These are phyloP conservation scores for Drosophila mettleri DNA, from an alignment of 2,888 invertebrate genomes.

Conservation along the genomic window DNA sequence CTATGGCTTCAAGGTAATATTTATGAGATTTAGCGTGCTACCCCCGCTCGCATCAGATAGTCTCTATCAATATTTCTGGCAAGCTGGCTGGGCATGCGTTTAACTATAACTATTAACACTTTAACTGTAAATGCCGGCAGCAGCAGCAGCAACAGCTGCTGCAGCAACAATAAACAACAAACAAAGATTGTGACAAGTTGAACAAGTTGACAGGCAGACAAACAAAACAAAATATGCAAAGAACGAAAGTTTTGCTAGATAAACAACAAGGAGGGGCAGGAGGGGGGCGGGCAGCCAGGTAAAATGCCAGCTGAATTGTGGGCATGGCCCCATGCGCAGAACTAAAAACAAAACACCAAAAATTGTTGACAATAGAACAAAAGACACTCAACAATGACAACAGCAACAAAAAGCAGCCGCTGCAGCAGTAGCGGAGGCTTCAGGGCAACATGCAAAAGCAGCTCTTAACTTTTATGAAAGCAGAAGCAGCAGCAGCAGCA, in stretches of 20 bases:
- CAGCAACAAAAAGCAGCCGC: conserved; percentile 18
- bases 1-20: conserved; percentile 64
- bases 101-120: conserved; percentile 33
- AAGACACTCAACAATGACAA: conserved; percentile 39
- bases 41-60: not conserved
- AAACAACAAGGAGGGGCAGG: conserved; percentile 35
- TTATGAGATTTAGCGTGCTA: conserved; percentile 20
- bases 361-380: conserved; percentile 63
- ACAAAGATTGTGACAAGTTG: conserved; percentile 50
- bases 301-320: conserved; percentile 41
- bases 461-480: conserved; percentile 56
- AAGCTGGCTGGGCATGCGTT: conserved; percentile 19
- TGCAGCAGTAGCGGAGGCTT: conserved; percentile 9
- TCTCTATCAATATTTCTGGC: not conserved
- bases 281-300: conserved; percentile 25
- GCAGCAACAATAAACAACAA: conserved; percentile 2
- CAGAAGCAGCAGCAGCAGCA: conserved; percentile 17
- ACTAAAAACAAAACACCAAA: conserved; percentile 37
- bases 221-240: conserved; percentile 42
- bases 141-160: conserved; percentile 5
- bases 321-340: conserved; percentile 30
- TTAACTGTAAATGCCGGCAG: conserved; percentile 40
- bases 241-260: conserved; percentile 61
- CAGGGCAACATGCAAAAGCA: conserved; percentile 43
- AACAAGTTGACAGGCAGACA: conserved; percentile 47